Conservation (phyloP, 2,888 invertebrate genomes). For the Xylocampa areola region DNA sequence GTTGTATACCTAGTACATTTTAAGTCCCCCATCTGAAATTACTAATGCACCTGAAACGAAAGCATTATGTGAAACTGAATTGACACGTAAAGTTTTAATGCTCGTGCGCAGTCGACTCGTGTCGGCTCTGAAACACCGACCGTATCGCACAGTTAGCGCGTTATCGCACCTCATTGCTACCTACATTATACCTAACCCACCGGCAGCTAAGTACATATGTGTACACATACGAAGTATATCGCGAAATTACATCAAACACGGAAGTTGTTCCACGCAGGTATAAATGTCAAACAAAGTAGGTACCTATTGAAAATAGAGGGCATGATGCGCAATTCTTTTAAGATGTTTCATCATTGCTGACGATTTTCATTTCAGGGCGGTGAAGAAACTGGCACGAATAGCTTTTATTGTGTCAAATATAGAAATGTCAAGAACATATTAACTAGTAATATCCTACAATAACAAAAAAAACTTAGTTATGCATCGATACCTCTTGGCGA, state of each 20-base stretch:
- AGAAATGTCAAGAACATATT: slow-evolving; percentile 30
- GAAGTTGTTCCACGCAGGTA: slow-evolving; percentile 78
- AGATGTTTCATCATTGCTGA: slow-evolving; percentile 35
- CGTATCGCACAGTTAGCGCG: slow-evolving; percentile 80
- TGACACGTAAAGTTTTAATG: slow-evolving; percentile 83
- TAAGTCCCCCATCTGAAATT: slow-evolving; percentile 8
- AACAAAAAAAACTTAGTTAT: slow-evolving; percentile 25
- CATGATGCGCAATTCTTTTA: slow-evolving; percentile 37
- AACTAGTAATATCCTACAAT: slow-evolving; percentile 24
- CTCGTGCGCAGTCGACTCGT: slow-evolving; percentile 79
- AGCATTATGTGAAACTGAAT: slow-evolving; percentile 70
- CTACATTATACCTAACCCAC: slow-evolving; percentile 65
- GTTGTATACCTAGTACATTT: background rate
- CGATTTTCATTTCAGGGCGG: slow-evolving; percentile 20
- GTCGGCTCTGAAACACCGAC: slow-evolving; percentile 78
- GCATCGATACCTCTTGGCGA: slow-evolving; percentile 53
- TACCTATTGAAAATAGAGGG: slow-evolving; percentile 45
- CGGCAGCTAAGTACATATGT: slow-evolving; percentile 53
- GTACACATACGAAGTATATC: slow-evolving; percentile 72
- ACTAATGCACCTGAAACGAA: slow-evolving; percentile 50
- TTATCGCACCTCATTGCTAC: slow-evolving; percentile 84
- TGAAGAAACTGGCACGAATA: slow-evolving; percentile 27
- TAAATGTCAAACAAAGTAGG: slow-evolving; percentile 53
- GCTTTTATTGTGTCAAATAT: slow-evolving; percentile 38
- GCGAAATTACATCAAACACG: slow-evolving; percentile 84